Base-by-base conservation (phyloP, 2,113 vertebrate species). In the Dasyornis broadbenti region DNA sequence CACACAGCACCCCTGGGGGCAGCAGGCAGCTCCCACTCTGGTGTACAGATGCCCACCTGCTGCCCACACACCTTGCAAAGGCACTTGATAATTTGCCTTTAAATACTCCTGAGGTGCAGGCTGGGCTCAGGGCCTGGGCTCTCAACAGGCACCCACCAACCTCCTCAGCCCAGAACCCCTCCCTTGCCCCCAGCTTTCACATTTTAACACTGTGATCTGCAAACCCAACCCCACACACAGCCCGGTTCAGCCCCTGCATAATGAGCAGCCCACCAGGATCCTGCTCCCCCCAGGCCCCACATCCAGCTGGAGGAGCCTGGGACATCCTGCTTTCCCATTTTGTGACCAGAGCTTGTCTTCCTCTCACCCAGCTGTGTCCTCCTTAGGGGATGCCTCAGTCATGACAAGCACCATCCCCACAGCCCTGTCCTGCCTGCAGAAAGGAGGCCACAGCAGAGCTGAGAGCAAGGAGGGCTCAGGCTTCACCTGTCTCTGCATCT, bases 1-100 rank as follows among this genome's bases (percentile, higher is more conserved):
- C 9, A 15, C 1, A 0, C 17, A 53, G 27, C 68, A 47, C 1
- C 6, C 7, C 12, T 1, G 0, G 45, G 42, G 28, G 18, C 45
- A 75, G 31, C 26, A 30, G 27, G 26, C 80, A 86, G 54, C 52
- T 66, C 23, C 7, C 4, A 11, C 31, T 23, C n/a, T 4, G 0
- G 11, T 10, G 10, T 11, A 12, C 2, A 19, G 24, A 42, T 39
- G 17, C 16, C 31, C 33, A n/a, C 3, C 20, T 14, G 3, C 54
- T 53, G 35, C n/a, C 42, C 28, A 6, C 1, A 1, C 1, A 2
- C 24, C 33, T 56, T 27, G 7, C 13, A 7, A 54, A 30, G 5
- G 1, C 30, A 39, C 39, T 13, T 23, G 5, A 18, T 16, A 24
- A 31, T 18, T 49, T 15, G 24, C 24, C 22, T 35, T 52, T 72